Base-by-base conservation (phyloP, 2,797 vertebrate genomes). In the Siniperca obscura region DNA sequence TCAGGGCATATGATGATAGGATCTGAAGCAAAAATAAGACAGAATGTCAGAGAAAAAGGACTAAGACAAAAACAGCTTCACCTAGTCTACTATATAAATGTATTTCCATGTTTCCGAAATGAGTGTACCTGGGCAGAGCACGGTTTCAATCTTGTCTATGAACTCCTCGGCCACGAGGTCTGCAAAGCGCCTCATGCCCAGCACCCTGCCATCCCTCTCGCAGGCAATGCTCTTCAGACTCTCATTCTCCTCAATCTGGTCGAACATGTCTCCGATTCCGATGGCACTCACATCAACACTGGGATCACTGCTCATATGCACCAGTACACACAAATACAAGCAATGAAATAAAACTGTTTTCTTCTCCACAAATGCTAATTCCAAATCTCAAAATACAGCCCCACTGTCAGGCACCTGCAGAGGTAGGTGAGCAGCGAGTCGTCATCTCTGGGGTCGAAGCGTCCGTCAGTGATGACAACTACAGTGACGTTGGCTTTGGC, bases 251-350 rank as follows among this genome's bases (percentile, higher is more conserved):
- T 98, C 96, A 0, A 87, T 70, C 91, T 97, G 95, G 57, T 97
- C 91, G 55, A 99, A 99, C 98, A 99, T 99, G 94, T 99, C 98
- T 2, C 98, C 98, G 1, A 99, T 97, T 82, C 98, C 98, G 1
- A 99, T 99, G 90, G 98, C 98, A 0, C 95, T 98, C 84, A 98
- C 97, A 0, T 96, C 95, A 2, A 99, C 92, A 0, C 30, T 85
- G 0, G 95, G 89, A 68, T 95, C 94, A 0, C 93, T 94, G 85
- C 70, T 83, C 78, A 79, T 30, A 74, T 9, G 61, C 27, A 76
- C 52, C 74, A 21, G 10, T 7, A 56, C 42, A 60, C 25, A 86
- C 48, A 83, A 81, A 80, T 1, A 74, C 64, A 82, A 84, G 65
- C 22, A 75, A 55, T 71, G 25, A 71, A 21, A 67, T 52, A 14